Base-by-base conservation (phyloP, 2,797 vertebrate species). In the Danio jaintianensis region DNA sequence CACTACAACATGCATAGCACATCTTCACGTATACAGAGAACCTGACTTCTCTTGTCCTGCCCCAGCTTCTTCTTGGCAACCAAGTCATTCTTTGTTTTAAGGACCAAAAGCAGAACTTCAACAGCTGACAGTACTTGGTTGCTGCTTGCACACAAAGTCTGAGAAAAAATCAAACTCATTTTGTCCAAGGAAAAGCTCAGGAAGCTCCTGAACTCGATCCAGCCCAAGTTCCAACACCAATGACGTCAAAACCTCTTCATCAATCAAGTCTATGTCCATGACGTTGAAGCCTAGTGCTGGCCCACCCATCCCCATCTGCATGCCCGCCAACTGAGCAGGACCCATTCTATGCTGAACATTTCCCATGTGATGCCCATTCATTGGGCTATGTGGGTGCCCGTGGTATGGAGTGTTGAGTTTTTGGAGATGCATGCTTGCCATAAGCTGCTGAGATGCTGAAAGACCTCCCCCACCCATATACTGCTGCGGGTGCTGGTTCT, bases 131-230 rank as follows among this genome's bases (percentile, higher is more conserved):
- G 97, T 96, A 89, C 96, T 97, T 6, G 96, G 93, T 83, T 98
- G 96, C 88, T 97, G 96, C 90, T 97, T 97, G 88, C 94, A 95
- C 87, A 97, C 97, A 91, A 98, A 97, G 95, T 98, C 97, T 38
- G 96, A 95, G 83, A 98, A 92, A 88, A 98, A 98, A 91, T 98
- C 97, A 55, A 98, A 97, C 90, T 99, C 97, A 10, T 98, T 98
- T 91, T 99, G 97, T 91, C 96, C 96, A 85, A 98, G 91, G 88
- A 96, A 98, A 73, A 99, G 96, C 91, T 98, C 97, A 0, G 98
- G 98, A 78, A 99, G 93, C 92, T 99, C 97, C 88, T 96, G 96
- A 89, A 98, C 92, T 4, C 96, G 94, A 88, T 99, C 97, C 92
- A 99, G 91, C 0, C 96, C 98, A 20, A 98, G 90, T 91, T 99